A percentile compares a stretch with the other conserved stretches of the same genome.
These are phyloP conservation scores for Megathymus violae DNA, from an alignment of 1,140 invertebrate species.

Conservation along the genomic window DNA sequence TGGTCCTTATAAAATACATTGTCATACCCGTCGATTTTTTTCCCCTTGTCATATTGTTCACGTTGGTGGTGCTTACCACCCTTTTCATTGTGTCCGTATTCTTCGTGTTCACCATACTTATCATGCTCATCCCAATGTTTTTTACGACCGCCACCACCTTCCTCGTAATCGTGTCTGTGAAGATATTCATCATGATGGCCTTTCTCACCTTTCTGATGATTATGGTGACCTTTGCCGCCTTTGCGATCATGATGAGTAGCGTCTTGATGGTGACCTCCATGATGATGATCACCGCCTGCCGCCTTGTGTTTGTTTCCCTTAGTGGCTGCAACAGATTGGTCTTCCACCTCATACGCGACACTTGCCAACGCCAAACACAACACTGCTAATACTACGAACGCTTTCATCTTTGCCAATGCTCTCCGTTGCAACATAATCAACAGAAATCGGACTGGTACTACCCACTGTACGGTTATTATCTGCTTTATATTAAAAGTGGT, in stretches of 20 bases:
- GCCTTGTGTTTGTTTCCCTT: constrained; percentile 87
- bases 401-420: constrained; percentile 60
- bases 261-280: constrained; percentile 68
- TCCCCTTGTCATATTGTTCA: constrained; percentile 71
- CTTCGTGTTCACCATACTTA: constrained; percentile 68
- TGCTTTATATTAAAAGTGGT: constrained; percentile 3
- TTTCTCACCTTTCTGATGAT: constrained; percentile 73
- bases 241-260: constrained; percentile 69
- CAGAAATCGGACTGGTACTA: background rate
- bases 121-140: constrained; percentile 71
- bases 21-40: constrained; percentile 70
- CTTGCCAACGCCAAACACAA: constrained; percentile 64
- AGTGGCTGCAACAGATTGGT: constrained; percentile 80
- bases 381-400: constrained; percentile 56
- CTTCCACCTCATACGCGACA: constrained; percentile 54
- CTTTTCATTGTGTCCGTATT: constrained; percentile 72
- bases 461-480: constrained; percentile 4
- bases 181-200: constrained; percentile 68
- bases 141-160: constrained; percentile 68
- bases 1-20: constrained; percentile 75
- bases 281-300: constrained; percentile 85
- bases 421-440: constrained; percentile 1
- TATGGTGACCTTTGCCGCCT: constrained; percentile 71
- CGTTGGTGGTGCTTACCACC: constrained; percentile 69
- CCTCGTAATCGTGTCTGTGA: constrained; percentile 63